Percentiles rank a stretch among this genome's conserved stretches.
phyloP scores from a whole-genome alignment of 2,113 vertebrate species.

The Hucho hucho region DNA sequence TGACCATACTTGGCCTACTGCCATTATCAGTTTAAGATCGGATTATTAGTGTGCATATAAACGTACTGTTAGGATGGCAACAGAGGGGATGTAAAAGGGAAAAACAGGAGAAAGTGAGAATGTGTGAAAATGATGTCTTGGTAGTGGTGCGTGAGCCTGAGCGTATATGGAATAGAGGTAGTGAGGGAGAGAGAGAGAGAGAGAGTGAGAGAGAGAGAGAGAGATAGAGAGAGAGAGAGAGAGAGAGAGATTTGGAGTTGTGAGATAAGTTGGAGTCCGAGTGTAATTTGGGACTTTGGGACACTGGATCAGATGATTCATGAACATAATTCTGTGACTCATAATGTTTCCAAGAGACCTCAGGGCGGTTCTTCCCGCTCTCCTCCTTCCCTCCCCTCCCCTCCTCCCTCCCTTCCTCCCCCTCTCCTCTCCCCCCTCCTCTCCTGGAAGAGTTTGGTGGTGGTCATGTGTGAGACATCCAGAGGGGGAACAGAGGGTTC shows the following conservation, averaged over 20 bases:
- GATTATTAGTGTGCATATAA: too few relatives aligned
- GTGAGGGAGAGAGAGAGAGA: neutral
- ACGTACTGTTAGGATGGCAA: neutral
- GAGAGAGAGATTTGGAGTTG: neutral
- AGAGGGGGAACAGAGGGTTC: conserved; percentile 42
- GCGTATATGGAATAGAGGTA: neutral
- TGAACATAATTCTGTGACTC: conserved; percentile 45
- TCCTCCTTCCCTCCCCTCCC: neutral
- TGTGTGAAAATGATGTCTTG: neutral
- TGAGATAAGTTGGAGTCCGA: conserved; percentile 12
- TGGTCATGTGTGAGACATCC: conserved; percentile 54
- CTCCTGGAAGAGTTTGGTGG: conserved; percentile 1
- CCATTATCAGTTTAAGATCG: too few relatives aligned
- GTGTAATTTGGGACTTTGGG: conserved; percentile 45
- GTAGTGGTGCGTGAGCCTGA: neutral
- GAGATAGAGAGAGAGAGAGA: too few relatives aligned
- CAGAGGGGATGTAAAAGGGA: conserved; percentile 16
- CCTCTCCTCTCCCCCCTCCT: neutral
- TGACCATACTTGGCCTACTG: too few relatives aligned
- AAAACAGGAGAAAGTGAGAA: conserved; percentile 21
- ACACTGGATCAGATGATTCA: conserved; percentile 58
- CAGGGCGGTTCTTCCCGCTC: neutral
- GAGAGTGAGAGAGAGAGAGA: too few relatives aligned
- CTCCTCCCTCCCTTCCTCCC: neutral
- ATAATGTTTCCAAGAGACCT: conserved; percentile 46